Percentiles rank a stretch among this genome's conserved stretches.
These are phyloP conservation scores for Argentina silus DNA, from an alignment of 2,797 vertebrate species.

Conservation along the genomic window DNA sequence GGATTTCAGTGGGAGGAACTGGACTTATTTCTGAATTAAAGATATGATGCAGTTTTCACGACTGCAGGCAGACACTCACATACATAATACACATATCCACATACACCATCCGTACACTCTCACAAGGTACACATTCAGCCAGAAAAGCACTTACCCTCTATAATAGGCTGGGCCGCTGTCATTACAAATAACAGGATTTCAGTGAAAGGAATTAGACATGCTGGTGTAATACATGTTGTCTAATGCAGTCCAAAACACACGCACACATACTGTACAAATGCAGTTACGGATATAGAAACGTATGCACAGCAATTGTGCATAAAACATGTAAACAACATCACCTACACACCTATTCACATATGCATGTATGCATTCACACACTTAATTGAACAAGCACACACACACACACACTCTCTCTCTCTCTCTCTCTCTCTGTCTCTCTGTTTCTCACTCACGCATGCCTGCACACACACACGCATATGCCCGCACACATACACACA, in stretches of 20 bases:
- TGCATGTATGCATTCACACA: slow-evolving; percentile 1
- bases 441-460: background rate
- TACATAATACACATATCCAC: background rate
- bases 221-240: background rate
- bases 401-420: background rate
- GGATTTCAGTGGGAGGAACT: background rate
- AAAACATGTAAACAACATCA: background rate
- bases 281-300: background rate
- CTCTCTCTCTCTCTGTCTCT: background rate
- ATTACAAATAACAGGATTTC: background rate
- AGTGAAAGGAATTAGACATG: background rate
- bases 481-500: slow-evolving; percentile 8
- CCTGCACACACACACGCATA: background rate
- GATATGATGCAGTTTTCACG: background rate
- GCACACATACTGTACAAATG: background rate
- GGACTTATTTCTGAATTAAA: background rate
- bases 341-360: background rate
- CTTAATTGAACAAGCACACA: background rate
- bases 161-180: slow-evolving; percentile 10
- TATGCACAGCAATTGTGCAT: too few relatives aligned
- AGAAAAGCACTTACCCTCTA: slow-evolving; percentile 14
- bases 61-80: slow-evolving; percentile 2
- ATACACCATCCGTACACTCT: too few relatives aligned
- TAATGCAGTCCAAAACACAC: background rate
- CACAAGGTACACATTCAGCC: background rate